A percentile compares a stretch with the other conserved stretches of the same genome.
These are phyloP conservation scores for Ophion obscuratus DNA, from an alignment of 2,888 invertebrate species.

Conservation along the genomic window DNA sequence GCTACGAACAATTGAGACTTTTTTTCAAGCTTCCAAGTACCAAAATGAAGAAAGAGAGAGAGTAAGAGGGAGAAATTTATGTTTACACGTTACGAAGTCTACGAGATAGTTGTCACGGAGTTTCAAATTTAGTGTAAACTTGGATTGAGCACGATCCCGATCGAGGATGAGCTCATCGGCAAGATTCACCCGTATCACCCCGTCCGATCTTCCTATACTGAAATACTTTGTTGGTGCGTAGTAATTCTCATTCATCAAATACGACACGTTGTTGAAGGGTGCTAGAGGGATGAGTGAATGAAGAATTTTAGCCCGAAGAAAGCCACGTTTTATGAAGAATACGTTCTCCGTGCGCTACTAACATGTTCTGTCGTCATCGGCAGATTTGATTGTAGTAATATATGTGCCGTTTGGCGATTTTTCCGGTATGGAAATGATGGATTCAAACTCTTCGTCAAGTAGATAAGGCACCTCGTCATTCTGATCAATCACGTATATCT, in stretches of 20 bases:
- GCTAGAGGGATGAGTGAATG: conserved; percentile 63
- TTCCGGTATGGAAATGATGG: conserved; percentile 84
- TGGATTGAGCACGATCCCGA: conserved; percentile 84
- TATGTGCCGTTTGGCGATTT: conserved; percentile 83
- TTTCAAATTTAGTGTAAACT: conserved; percentile 85
- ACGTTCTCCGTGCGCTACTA: conserved; percentile 69
- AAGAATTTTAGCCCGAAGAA: neutral
- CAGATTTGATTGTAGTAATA: conserved; percentile 83
- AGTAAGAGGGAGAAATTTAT: neutral
- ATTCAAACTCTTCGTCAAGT: conserved; percentile 78
- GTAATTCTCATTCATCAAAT: conserved; percentile 85
- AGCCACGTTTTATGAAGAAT: neutral
- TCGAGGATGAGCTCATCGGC: conserved; percentile 85
- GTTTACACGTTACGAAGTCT: conserved; percentile 81
- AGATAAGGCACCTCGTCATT: conserved; percentile 86
- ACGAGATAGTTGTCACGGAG: conserved; percentile 86
- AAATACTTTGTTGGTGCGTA: conserved; percentile 85
- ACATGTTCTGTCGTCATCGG: conserved; percentile 87
- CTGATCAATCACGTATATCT: conserved; percentile 86
- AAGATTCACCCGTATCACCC: conserved; percentile 84
- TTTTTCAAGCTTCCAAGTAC: conserved; percentile 7
- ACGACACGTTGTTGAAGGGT: conserved; percentile 86
- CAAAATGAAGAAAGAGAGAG: conserved; percentile 1
- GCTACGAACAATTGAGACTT: conserved; percentile 55
- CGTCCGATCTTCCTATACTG: conserved; percentile 84